phyloP scores from a whole-genome alignment of 2,113 vertebrate genomes.

The Rhegmatorhina hoffmannsi region DNA sequence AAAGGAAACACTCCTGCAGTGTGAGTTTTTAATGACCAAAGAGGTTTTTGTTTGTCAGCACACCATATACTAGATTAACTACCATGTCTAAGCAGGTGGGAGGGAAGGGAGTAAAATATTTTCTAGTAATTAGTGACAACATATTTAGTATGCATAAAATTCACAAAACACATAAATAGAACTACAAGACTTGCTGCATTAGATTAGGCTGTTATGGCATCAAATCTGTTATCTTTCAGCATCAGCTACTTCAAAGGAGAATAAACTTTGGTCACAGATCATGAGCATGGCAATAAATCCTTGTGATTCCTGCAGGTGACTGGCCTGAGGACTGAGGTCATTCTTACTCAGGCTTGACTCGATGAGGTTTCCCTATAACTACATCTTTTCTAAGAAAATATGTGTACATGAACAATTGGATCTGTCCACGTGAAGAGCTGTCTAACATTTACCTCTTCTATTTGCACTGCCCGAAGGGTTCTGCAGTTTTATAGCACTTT shows the following conservation, averaged over 20 bases:
- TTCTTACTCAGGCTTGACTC: background rate
- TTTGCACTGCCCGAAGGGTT: background rate
- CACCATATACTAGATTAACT: background rate
- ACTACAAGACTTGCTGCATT: background rate
- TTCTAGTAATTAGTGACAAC: background rate
- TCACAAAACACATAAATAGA: background rate
- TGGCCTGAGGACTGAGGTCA: background rate
- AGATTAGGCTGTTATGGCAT: background rate
- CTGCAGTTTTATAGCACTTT: background rate
- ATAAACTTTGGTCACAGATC: background rate
- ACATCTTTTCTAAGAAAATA: background rate
- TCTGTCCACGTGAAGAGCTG: background rate
- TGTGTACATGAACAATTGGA: background rate
- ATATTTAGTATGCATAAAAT: background rate
- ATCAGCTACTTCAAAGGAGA: background rate
- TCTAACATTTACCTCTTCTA: background rate
- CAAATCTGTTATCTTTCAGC: background rate
- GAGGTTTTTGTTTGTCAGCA: constrained; percentile 6
- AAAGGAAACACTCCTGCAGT: constrained; percentile 42
- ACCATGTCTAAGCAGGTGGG: background rate
- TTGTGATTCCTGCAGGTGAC: background rate
- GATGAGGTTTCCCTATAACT: background rate
- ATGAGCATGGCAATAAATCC: background rate
- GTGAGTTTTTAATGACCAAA: background rate
- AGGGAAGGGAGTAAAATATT: background rate